A percentile compares a stretch with the other conserved stretches of the same genome.
These are phyloP conservation scores for Protonibea diacanthus DNA, from an alignment of 2,797 vertebrate genomes.

Conservation along the genomic window DNA sequence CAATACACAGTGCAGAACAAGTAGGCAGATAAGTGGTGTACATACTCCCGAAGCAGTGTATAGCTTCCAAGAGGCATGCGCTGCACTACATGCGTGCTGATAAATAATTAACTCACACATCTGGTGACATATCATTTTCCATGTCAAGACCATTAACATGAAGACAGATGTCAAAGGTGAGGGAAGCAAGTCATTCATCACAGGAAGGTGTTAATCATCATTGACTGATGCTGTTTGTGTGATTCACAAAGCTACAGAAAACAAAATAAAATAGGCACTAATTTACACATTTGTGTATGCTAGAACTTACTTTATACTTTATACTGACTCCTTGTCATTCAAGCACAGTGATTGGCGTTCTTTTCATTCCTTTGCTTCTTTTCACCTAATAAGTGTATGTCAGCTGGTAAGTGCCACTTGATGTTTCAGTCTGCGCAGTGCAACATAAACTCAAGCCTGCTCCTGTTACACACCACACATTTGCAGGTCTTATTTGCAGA, in stretches of 20 bases:
- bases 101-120: slow-evolving; percentile 70
- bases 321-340: no score
- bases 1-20: slow-evolving; percentile 35
- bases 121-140: slow-evolving; percentile 56
- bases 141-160: slow-evolving; percentile 37
- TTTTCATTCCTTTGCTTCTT: background rate
- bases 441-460: background rate
- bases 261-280: background rate
- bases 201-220: slow-evolving; percentile 19
- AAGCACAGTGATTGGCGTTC: background rate
- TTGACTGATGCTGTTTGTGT: background rate
- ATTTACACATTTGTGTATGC: background rate
- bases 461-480: background rate
- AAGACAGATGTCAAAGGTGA: slow-evolving; percentile 36
- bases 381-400: background rate
- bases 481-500: background rate
- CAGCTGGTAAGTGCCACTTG: background rate
- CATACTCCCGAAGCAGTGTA: background rate
- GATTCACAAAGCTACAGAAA: slow-evolving; percentile 2
- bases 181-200: slow-evolving; percentile 30
- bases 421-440: background rate
- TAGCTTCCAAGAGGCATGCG: slow-evolving; percentile 14
- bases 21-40: slow-evolving; percentile 15
- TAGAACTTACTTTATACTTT: background rate
- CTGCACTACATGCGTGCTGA: slow-evolving; percentile 36